Evolutionary conservation across 2,797 vertebrate species (phyloP), one percentile per base, ranked within the genome.

Genomic region (Neomorphus geoffroyi): DNA sequence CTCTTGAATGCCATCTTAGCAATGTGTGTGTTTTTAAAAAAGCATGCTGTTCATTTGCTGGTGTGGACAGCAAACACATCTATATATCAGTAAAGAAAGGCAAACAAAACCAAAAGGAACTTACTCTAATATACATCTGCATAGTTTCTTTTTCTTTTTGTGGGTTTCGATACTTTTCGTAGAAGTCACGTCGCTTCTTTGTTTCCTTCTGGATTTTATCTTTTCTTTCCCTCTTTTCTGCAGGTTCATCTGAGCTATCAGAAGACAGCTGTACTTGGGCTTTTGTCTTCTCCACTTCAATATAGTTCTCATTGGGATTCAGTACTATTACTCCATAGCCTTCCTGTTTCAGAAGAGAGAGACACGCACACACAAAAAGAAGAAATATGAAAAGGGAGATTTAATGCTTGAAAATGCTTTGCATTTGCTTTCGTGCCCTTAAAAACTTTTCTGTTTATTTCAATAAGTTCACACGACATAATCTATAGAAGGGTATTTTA

Each of bases 221-320:
- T 97, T 98, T 99, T 94, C 98, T 99, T 95, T 99, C 99, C 73
- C 98, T 98, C 97, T 99, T 99, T 97, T 99, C 99, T 43, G 98
- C 99, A 18, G 99, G 99, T 97, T 99, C 99, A 88, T 99, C 99
- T n/a, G 97, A 97, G 85, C 97, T 97, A 93, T 99, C 99, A 77
- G 98, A 98, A 90, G 98, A 98, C 13, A 96, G 97, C 6, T 98
- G 98, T 37, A 97, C 95, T 72, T 97, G 97, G 81, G 94, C 96
- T 93, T 98, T 98, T 30, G 98, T 97, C 97, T 99, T 99, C 98
- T 99, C 99, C 96, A 99, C 98, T 98, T 99, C 99, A 97, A 99
- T 98, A 98, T 98, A 99, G 98, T 99, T 99, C 98, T 99, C 99
- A 81, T 99, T 99, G 95, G 99, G 99, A 98, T 99, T 99, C 96